A percentile compares a stretch with the other conserved stretches of the same genome.
Conservation (phyloP, 2,888 invertebrate genomes). For the Megaustenia siamemsis region DNA sequence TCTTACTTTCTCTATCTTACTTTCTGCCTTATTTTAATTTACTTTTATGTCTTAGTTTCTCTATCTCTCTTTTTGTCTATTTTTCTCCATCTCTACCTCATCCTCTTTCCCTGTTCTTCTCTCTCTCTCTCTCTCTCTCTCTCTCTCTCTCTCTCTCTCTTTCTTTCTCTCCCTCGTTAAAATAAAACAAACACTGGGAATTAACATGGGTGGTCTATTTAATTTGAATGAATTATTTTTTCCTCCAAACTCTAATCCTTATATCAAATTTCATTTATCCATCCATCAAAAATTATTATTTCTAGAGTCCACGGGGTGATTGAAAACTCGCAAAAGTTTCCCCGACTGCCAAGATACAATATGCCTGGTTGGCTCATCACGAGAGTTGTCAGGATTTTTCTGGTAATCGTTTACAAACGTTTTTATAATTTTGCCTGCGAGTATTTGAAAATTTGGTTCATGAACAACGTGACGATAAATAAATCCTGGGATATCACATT, state of each 20-base stretch:
- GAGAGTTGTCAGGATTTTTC: too few species aligned
- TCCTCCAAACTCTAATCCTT: neutral
- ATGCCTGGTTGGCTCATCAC: neutral
- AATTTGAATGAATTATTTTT: neutral
- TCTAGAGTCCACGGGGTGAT: neutral
- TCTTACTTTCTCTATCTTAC: too few species aligned
- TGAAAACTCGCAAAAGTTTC: neutral
- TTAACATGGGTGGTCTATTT: neutral
- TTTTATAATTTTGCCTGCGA: too few species aligned
- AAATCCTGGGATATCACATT: too few species aligned
- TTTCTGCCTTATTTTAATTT: too few species aligned
- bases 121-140: neutral
- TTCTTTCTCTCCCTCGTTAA: neutral
- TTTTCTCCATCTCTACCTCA: too few species aligned
- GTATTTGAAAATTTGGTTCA: too few species aligned
- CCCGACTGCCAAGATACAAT: neutral
- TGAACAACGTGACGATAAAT: too few species aligned
- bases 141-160: constrained; percentile 11
- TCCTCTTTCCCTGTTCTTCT: neutral
- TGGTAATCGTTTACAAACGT: too few species aligned
- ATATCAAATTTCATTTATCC: neutral
- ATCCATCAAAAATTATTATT: neutral
- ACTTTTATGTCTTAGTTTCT: neutral
- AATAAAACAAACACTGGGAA: too few species aligned
- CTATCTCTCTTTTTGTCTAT: neutral